Conservation (phyloP, 2,888 invertebrate species). For the Conomelus anceps region DNA sequence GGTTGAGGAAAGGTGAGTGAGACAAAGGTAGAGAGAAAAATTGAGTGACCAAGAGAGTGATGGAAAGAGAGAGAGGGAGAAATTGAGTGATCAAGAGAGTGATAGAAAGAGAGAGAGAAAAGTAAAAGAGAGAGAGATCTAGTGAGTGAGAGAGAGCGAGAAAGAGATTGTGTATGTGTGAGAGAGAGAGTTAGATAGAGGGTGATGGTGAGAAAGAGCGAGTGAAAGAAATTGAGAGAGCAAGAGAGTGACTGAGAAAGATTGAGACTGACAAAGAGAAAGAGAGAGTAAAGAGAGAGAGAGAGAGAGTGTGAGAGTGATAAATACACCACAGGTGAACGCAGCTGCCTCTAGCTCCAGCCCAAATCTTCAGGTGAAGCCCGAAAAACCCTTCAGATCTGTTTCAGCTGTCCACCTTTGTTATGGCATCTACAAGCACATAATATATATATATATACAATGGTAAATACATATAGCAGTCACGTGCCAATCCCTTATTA, state of each 20-base stretch:
- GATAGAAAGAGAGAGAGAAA: too few relatives aligned
- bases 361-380: background rate
- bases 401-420: background rate
- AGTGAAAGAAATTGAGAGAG: conserved; percentile 21
- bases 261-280: background rate
- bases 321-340: background rate
- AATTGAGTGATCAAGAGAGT: too few relatives aligned
- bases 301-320: background rate
- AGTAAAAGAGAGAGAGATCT: too few relatives aligned
- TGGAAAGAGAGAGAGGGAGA: too few relatives aligned
- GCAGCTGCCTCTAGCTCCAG: background rate
- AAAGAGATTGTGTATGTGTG: background rate
- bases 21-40: too few relatives aligned
- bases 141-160: background rate
- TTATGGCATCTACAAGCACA: background rate
- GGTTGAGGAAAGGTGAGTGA: too few relatives aligned
- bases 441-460: background rate
- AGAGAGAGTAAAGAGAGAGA: conserved; percentile 2
- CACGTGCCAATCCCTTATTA: background rate
- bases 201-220: background rate
- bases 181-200: conserved; percentile 1
- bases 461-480: background rate
- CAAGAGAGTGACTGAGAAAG: conserved; percentile 6
- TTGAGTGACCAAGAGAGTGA: too few relatives aligned
- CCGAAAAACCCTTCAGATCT: background rate